These are phyloP conservation scores for Hippocampus zosterae DNA, from an alignment of 2,113 vertebrate species.

Conservation along the genomic window DNA sequence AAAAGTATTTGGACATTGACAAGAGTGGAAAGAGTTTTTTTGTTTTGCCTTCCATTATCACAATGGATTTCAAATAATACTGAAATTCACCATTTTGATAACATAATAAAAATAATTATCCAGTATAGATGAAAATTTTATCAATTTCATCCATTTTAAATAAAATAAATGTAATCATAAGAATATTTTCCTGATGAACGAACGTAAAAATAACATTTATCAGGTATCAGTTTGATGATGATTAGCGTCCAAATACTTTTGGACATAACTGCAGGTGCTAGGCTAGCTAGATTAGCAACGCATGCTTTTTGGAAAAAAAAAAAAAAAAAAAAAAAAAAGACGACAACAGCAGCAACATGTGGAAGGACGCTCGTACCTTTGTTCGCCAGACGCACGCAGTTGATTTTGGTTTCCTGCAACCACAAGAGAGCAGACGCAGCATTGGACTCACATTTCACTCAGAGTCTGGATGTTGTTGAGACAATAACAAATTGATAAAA, in stretches of 20 bases:
- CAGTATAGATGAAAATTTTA: too few relatives aligned
- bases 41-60: neutral
- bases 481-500: too few relatives aligned
- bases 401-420: constrained; percentile 94
- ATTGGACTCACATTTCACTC: neutral
- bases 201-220: too few relatives aligned
- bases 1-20: neutral
- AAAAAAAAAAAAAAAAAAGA: neutral
- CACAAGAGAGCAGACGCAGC: constrained; percentile 45
- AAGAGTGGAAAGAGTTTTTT: neutral
- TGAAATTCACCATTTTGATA: too few relatives aligned
- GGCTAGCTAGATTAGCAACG: neutral
- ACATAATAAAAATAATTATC: too few relatives aligned
- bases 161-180: too few relatives aligned
- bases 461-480: too few relatives aligned
- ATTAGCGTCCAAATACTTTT: neutral
- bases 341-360: neutral
- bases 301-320: too few relatives aligned
- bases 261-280: neutral
- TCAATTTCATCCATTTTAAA: too few relatives aligned
- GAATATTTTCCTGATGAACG: too few relatives aligned
- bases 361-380: constrained; percentile 85
- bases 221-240: neutral
- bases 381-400: constrained; percentile 91
- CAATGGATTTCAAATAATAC: neutral